phyloP scores from a whole-genome alignment of 2,888 invertebrate species.

The Orthosia gracilis region DNA sequence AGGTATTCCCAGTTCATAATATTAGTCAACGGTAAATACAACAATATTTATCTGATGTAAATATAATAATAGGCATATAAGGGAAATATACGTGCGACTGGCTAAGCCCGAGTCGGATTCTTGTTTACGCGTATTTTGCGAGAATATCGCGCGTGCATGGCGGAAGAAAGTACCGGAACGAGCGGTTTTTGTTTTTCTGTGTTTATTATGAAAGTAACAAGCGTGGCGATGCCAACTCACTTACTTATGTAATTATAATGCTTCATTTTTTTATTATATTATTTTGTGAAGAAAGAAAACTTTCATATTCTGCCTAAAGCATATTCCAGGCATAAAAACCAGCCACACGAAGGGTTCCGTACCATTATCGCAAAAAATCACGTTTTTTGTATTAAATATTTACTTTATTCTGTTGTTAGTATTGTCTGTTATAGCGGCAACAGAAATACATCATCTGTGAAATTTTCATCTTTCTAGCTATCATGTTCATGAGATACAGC shows the following conservation, averaged over 20 bases:
- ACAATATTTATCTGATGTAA: background rate
- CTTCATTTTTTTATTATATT: background rate
- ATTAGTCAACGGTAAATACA: conserved; percentile 7
- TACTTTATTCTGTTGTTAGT: too few species aligned
- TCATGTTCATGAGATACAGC: too few species aligned
- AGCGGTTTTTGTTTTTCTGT: conserved; percentile 1
- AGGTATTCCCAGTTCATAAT: too few species aligned
- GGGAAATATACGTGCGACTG: conserved; percentile 57
- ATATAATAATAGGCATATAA: conserved; percentile 7
- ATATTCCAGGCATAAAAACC: background rate
- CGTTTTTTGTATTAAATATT: too few species aligned
- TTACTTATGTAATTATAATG: conserved; percentile 1
- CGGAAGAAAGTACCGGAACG: conserved; percentile 67
- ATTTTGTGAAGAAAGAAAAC: background rate
- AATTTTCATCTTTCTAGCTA: too few species aligned
- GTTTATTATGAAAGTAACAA: conserved; percentile 16
- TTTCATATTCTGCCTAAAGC: conserved; percentile 10
- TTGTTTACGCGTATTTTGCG: conserved; percentile 81
- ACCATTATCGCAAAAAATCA: too few species aligned
- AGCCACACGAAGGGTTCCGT: too few species aligned
- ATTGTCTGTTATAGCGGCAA: too few species aligned
- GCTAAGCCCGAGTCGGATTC: conserved; percentile 72
- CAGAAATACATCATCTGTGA: too few species aligned
- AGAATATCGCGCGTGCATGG: conserved; percentile 69
- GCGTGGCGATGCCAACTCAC: conserved; percentile 6